Conservation (phyloP, 2,797 vertebrate species). For the Leptodactylus fallax region DNA sequence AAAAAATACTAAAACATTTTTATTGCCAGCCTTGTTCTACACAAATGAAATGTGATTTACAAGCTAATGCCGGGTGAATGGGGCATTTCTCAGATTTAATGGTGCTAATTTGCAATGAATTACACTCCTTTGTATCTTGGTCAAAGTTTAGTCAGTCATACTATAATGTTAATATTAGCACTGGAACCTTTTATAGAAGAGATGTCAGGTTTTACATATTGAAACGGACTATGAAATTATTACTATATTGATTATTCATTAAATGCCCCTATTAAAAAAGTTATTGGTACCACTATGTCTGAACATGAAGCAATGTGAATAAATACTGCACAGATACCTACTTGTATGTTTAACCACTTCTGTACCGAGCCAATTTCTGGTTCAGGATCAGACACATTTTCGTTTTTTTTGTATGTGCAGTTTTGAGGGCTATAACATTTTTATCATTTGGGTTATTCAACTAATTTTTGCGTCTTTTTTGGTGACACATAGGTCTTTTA, state of each 20-base stretch:
- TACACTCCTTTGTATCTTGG: slow-evolving; percentile 52
- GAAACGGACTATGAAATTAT: neutral
- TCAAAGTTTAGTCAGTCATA: slow-evolving; percentile 48
- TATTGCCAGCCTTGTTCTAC: slow-evolving; percentile 55
- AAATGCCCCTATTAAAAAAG: neutral
- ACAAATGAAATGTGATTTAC: slow-evolving; percentile 62
- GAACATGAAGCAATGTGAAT: neutral
- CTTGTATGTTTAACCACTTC: neutral
- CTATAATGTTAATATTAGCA: slow-evolving; percentile 43
- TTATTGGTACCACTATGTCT: neutral
- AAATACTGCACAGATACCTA: neutral
- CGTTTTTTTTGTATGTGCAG: too few species aligned
- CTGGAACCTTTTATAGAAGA: neutral
- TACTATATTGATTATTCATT: slow-evolving; percentile 1
- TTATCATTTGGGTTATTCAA: too few species aligned
- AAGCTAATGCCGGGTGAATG: slow-evolving; percentile 59
- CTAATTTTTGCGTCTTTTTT: too few species aligned
- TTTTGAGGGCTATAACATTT: too few species aligned
- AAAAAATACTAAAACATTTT: slow-evolving; percentile 53
- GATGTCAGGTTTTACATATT: slow-evolving; percentile 7
- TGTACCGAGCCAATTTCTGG: too few species aligned
- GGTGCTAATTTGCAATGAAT: slow-evolving; percentile 62
- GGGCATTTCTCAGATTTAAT: slow-evolving; percentile 57
- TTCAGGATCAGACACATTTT: too few species aligned
- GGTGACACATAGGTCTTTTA: too few species aligned